Percentiles rank a stretch among this genome's conserved stretches.
Evolutionary conservation across 2,113 vertebrate genomes (phyloP).

Genomic region (Morone chrysops): DNA sequence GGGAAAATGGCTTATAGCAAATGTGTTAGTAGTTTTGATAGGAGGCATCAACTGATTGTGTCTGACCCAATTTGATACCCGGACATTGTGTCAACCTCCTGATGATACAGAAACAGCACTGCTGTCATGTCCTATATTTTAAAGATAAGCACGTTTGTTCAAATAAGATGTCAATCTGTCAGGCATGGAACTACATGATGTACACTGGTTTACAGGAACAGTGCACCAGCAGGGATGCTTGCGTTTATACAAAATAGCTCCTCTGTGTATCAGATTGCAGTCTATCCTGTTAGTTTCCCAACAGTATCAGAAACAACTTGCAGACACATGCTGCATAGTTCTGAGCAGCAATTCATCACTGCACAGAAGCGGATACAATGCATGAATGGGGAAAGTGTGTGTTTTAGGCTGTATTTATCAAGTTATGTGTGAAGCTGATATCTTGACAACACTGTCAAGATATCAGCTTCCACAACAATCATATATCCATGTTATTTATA

Average conservation of each 20-base stretch:
- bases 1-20: conserved; percentile 30
- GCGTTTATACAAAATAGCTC: not conserved
- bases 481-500: not conserved
- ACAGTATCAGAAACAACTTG: conserved; percentile 5
- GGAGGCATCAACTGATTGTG: conserved; percentile 22
- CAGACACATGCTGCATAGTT: not conserved
- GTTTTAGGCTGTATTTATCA: not conserved
- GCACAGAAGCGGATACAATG: not conserved
- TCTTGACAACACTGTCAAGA: not conserved
- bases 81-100: conserved; percentile 8
- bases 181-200: not conserved
- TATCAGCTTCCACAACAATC: not conserved
- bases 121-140: conserved; percentile 13
- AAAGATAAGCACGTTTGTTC: not conserved
- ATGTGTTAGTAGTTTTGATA: conserved; percentile 17
- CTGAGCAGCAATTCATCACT: conserved; percentile 11
- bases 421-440: not conserved
- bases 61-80: conserved; percentile 32
- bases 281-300: conserved; percentile 3
- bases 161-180: conserved; percentile 8
- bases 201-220: not conserved
- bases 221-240: not conserved
- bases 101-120: not conserved
- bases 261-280: not conserved
- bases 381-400: not conserved